Evolutionary conservation across 2,113 vertebrate species (phyloP), one percentile per base, ranked within the genome.

Genomic region (Hyaena hyaena): DNA sequence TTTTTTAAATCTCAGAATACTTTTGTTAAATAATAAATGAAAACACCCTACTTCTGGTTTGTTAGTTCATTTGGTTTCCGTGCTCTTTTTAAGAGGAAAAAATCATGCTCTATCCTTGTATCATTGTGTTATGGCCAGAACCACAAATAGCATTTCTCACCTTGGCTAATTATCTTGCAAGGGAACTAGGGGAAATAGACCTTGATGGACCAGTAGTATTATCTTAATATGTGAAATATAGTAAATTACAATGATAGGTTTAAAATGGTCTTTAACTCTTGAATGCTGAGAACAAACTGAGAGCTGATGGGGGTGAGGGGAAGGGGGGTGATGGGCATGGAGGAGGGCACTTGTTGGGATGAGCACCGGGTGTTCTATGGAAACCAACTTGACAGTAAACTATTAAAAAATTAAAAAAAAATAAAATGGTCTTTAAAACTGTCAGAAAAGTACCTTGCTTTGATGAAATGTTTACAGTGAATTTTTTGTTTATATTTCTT

Each of bases 401-500:
- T 39, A 39, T 39, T 39, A 39, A 48, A 48, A 48, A 48, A 48
- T 48, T 48, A 48, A 9, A 48, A 48, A 48, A 48, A 48, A 45
- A 45, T 45, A 82, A 95, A 74, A n/a, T 92, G 55, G 65, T 88
- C 39, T 97, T 96, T 74, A 48, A 93, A 82, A 89, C 24, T 83
- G 15, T 95, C 15, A 81, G 19, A 28, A 96, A 79, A 89, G 10
- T 73, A 45, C 15, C 55, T 93, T 84, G 4, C n/a, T 96, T 97
- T 97, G 93, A 96, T 98, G 92, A 95, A 97, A 90, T 98, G 74
- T 96, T 79, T 53, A 82, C 97, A 55, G 90, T 98, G 53, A 97
- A 96, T 98, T 97, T 97, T 97, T 91, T 98, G 97, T 98, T 98
- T 98, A 90, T 96, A 4, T 98, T 99, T 99, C 96, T 98, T 98